Evolutionary conservation across 2,888 invertebrate genomes (phyloP).

Genomic region (Xestia c-nigrum): DNA sequence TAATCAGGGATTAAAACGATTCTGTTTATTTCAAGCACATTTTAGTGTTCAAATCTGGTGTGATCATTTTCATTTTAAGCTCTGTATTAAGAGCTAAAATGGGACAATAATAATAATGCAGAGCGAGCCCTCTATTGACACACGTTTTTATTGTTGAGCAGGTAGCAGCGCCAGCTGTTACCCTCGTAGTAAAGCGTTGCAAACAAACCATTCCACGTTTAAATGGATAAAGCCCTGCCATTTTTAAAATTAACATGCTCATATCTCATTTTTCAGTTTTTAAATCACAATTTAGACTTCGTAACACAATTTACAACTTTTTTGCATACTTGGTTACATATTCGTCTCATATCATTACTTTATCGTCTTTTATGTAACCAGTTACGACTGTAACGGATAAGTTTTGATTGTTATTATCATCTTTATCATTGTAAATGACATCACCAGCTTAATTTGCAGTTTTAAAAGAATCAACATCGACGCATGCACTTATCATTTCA

Average conservation of each 20-base stretch:
- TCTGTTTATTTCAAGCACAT: background rate
- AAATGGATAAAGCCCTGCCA: constrained; percentile 72
- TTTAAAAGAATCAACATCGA: constrained; percentile 24
- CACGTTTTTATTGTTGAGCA: constrained; percentile 84
- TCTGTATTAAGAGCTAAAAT: constrained; percentile 53
- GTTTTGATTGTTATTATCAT: constrained; percentile 44
- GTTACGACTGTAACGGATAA: constrained; percentile 19
- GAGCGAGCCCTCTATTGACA: constrained; percentile 81
- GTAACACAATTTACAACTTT: constrained; percentile 21
- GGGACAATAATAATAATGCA: constrained; percentile 64
- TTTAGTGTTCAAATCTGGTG: constrained; percentile 3
- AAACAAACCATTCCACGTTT: constrained; percentile 79
- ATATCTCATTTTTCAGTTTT: constrained; percentile 31
- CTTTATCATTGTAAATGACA: constrained; percentile 57
- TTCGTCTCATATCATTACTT: constrained; percentile 20
- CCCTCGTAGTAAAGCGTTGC: constrained; percentile 78
- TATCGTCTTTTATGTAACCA: constrained; percentile 35
- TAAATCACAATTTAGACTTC: constrained; percentile 21
- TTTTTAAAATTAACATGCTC: constrained; percentile 77
- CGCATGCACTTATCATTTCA: constrained; percentile 36
- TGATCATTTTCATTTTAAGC: constrained; percentile 31
- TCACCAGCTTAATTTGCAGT: constrained; percentile 61
- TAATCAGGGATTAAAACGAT: background rate
- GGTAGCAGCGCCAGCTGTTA: constrained; percentile 86
- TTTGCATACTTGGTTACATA: constrained; percentile 12